Evolutionary conservation across 2,888 invertebrate genomes (phyloP), one percentile per base, ranked within the genome.

Genomic region (Cordylochernes scorpioides): DNA sequence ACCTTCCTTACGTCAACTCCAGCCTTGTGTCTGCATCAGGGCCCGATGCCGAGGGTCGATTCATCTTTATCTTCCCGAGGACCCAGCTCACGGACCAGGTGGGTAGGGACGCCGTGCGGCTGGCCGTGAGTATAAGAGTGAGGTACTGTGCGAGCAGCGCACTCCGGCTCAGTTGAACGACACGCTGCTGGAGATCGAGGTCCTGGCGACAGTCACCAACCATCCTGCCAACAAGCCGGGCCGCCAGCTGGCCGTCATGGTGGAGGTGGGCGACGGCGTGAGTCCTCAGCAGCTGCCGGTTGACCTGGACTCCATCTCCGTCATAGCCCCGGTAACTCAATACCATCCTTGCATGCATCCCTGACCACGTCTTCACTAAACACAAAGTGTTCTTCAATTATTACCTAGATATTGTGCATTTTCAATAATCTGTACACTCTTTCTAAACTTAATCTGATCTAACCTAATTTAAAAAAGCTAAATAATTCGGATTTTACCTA

Each of bases 11-110:
- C 26, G 32, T 39, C 3, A 38, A 36, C 18, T 31, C 32, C 3
- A 30, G 34, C 2, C 38, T 35, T 3, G 22, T 13, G 27, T 29
- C 39, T 3, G 34, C 35, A 18, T 35, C 39, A 2, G 35, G 29
- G 16, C 27, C 33, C n/a, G 33, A 31, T 1, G 35, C 36, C 3
- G 29, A 30, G 5, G 34, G 32, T 6, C 33, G 37, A 17, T 39
- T 36, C 17, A 4, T 34, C 2, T 36, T 42, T 18, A 31, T 26
- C 18, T 38, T 42, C 27, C 38, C 38, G 18, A 32, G 42, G 24
- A 34, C 41, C 15, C 38, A 40, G 15, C 31, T 38, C n/a, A 36
- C 41, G 3, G 33, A 30, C n/a, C 40, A 41, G 36, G 35, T 38
- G 28, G 28, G 19, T 3, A 18, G 19, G 15, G 24, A 10, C 3